phyloP scores from a whole-genome alignment of 2,113 vertebrate genomes.

The Tyto alba region DNA sequence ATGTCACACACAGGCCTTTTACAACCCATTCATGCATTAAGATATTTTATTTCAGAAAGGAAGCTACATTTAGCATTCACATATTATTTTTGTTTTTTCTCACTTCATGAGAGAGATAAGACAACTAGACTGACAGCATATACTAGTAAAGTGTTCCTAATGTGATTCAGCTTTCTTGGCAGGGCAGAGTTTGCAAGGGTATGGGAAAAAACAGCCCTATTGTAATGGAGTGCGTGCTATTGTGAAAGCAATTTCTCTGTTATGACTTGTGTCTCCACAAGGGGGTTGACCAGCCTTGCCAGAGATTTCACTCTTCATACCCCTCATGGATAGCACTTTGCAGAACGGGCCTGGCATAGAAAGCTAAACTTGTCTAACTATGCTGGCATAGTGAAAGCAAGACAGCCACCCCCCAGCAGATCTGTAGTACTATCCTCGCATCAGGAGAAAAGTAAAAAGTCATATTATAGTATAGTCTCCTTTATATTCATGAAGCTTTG shows the following conservation, averaged over 20 bases:
- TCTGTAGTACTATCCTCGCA: not conserved
- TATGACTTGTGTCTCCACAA: not conserved
- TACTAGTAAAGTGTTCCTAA: not conserved
- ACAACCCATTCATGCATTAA: not conserved
- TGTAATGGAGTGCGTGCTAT: not conserved
- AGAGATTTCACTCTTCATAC: not conserved
- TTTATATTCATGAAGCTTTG: not conserved
- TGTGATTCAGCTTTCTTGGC: not conserved
- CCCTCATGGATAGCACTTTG: not conserved
- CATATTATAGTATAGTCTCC: not conserved
- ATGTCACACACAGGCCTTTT: not conserved
- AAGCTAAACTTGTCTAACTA: not conserved
- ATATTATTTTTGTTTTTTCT: not conserved
- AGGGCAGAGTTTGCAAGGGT: not conserved
- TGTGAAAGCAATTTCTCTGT: not conserved
- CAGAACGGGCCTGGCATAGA: not conserved
- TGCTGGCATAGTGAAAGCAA: not conserved
- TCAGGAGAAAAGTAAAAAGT: not conserved
- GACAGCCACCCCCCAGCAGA: not conserved
- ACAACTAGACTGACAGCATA: not conserved
- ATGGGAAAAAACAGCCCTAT: not conserved
- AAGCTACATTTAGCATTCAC: not conserved
- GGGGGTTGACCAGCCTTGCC: not conserved
- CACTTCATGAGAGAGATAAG: not conserved
- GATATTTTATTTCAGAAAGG: not conserved